These are phyloP conservation scores for Aspiorhynchus laticeps DNA, from an alignment of 2,113 vertebrate genomes.

Conservation along the genomic window DNA sequence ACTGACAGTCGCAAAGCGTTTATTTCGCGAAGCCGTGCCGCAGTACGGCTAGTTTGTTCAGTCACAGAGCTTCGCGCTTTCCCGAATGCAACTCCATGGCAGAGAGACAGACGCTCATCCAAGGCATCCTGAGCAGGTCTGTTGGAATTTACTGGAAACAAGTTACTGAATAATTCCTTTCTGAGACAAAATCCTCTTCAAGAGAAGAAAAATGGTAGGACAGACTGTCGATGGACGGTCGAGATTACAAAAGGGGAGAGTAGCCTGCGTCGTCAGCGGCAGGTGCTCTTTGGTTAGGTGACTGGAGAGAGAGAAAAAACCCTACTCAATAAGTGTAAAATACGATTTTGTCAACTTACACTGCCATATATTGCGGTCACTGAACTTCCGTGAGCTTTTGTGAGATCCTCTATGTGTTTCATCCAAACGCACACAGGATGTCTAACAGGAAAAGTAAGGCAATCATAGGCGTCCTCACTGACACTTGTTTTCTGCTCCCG, in stretches of 20 bases:
- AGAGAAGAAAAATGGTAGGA: neutral
- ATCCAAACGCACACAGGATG: neutral
- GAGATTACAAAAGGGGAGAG: neutral
- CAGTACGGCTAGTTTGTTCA: slow-evolving; percentile 27
- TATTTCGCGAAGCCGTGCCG: slow-evolving; percentile 24
- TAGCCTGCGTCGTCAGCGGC: neutral
- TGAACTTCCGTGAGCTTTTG: neutral
- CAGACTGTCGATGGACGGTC: neutral
- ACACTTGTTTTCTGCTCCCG: slow-evolving; percentile 34
- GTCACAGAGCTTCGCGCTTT: slow-evolving; percentile 27
- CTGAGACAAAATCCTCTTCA: neutral
- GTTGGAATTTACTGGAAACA: slow-evolving; percentile 24
- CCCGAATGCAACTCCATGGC: slow-evolving; percentile 26
- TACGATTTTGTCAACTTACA: neutral
- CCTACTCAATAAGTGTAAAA: neutral
- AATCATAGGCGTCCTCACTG: neutral
- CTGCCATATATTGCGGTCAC: neutral
- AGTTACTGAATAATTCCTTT: slow-evolving; percentile 16
- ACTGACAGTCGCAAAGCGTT: slow-evolving; percentile 5
- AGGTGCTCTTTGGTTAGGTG: slow-evolving; percentile 20
- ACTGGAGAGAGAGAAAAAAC: neutral
- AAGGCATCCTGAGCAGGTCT: slow-evolving; percentile 28
- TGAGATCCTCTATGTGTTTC: neutral
- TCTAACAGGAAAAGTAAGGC: neutral
- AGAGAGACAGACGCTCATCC: slow-evolving; percentile 14